Percentiles rank a stretch among this genome's conserved stretches.
Evolutionary conservation across 2,113 vertebrate genomes (phyloP).

Genomic region (Leptodactylus fuscus): DNA sequence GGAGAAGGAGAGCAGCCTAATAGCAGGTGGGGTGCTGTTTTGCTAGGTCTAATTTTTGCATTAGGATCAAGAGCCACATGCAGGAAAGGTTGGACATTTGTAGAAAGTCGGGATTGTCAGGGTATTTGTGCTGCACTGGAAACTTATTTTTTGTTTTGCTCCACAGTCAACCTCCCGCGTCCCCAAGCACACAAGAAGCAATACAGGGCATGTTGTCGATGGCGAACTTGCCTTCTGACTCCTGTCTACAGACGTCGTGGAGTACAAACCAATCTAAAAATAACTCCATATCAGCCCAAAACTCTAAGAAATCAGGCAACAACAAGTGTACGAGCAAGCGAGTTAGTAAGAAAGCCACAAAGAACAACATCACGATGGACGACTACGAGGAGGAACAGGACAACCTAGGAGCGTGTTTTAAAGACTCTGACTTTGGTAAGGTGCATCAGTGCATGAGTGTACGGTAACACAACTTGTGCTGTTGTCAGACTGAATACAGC

Average conservation of each 20-base stretch:
- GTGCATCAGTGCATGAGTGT: neutral
- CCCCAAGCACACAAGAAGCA: constrained; percentile 98
- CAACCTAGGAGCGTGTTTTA: constrained; percentile 96
- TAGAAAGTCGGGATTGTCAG: too few relatives aligned
- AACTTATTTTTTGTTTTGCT: constrained; percentile 11
- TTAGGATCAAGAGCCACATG: too few relatives aligned
- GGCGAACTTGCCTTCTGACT: constrained; percentile 96
- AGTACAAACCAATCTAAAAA: constrained; percentile 85
- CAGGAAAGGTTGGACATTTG: too few relatives aligned
- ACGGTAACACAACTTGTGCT: too few relatives aligned
- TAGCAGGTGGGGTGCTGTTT: too few relatives aligned
- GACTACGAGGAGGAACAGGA: constrained; percentile 95
- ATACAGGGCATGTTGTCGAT: constrained; percentile 99
- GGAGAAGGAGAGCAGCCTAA: too few relatives aligned
- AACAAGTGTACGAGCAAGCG: constrained; percentile 82
- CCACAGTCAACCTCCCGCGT: constrained; percentile 94
- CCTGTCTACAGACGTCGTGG: constrained; percentile 89
- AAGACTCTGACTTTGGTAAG: constrained; percentile 95
- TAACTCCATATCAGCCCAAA: constrained; percentile 78
- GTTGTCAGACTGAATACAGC: too few relatives aligned
- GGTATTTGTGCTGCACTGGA: too few relatives aligned
- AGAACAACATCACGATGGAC: constrained; percentile 86
- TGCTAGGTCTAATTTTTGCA: too few relatives aligned
- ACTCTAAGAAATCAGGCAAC: constrained; percentile 78
- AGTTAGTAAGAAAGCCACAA: constrained; percentile 86